These are phyloP conservation scores for Limonius californicus DNA, from an alignment of 1,140 invertebrate genomes.

Conservation along the genomic window DNA sequence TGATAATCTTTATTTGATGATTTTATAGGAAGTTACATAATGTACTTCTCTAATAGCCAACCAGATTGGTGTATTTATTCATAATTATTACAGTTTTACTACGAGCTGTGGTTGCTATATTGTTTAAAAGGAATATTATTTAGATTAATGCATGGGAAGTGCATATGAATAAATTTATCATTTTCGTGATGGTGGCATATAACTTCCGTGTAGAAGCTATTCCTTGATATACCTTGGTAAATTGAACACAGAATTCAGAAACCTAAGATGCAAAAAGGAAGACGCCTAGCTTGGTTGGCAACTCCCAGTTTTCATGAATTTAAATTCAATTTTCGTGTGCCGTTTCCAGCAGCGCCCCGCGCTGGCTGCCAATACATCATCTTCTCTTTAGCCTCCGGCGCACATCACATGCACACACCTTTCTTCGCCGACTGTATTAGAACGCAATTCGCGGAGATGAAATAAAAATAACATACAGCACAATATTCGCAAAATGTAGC, in stretches of 20 bases:
- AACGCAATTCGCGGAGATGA: slow-evolving; percentile 26
- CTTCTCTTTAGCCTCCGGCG: slow-evolving; percentile 35
- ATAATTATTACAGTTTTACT: too few relatives aligned
- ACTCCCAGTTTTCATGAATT: slow-evolving; percentile 47
- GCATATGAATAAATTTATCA: neutral
- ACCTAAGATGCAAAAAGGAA: slow-evolving; percentile 15
- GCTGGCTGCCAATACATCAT: slow-evolving; percentile 44
- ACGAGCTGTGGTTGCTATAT: too few relatives aligned
- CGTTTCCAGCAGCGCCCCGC: slow-evolving; percentile 31
- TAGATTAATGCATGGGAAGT: neutral
- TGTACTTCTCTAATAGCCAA: too few relatives aligned
- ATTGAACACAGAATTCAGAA: slow-evolving; percentile 12
- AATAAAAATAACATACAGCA: slow-evolving; percentile 30
- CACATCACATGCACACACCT: slow-evolving; percentile 33
- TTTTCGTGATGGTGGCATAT: neutral
- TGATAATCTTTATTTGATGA: too few relatives aligned
- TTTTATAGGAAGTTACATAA: too few relatives aligned
- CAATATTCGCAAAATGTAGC: slow-evolving; percentile 2
- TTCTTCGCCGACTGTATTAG: slow-evolving; percentile 23
- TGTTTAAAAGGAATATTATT: too few relatives aligned
- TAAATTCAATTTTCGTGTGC: slow-evolving; percentile 41
- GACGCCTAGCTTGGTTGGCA: slow-evolving; percentile 31
- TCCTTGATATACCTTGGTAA: slow-evolving; percentile 3
- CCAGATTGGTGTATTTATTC: too few relatives aligned
- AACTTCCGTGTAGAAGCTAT: neutral